Evolutionary conservation across 92 coral and sea anemone species (phyloP), one percentile per base, ranked within the genome.

Genomic region (Actinostola sp.): DNA sequence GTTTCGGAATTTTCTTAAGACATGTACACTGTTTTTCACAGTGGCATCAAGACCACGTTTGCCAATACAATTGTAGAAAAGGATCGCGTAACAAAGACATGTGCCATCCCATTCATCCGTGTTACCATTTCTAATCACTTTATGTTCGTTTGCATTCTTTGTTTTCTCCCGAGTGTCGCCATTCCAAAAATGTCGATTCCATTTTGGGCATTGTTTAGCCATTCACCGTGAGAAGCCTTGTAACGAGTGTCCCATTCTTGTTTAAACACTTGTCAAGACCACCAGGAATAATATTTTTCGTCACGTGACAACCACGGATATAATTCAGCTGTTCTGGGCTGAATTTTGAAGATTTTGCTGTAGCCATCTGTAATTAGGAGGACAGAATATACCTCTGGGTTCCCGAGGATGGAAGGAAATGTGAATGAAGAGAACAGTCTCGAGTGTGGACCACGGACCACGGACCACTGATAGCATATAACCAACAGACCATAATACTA

Each of bases 71-170:
- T 63, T 68, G 16, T 87, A 81, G 68, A 41, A 81, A 29, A 86
- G 84, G 17, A 86, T 77, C 17, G 80, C 91, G 35, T 75, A 76
- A 51, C 81, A 81, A 32, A 86, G 51, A 42, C 63, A 48, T n/a
- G 82, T 79, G 42, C 85, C 56, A 49, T 79, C 89, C 89, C 86
- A 85, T 51, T 79, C 82, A n/a, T 55, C 51, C 26, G 21, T 55
- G 43, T 73, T 67, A 27, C 89, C 89, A 7, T 67, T 49, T 27
- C 9, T 30, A 48, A 72, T 79, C 1, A 60, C 10, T 5, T n/a
- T 25, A 31, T 25, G 66, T 15, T 60, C 66, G 25, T 38, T 60
- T 29, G 66, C 31, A n/a, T 60, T 60, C 27, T n/a, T 73, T 60
- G 19, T 60, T 60, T 8, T 28, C 19, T 60, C 35, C 16, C 30